phyloP scores from a whole-genome alignment of 30 jellyfish, hydroid and myxozoan genomes.

The Aurelia sp. region DNA sequence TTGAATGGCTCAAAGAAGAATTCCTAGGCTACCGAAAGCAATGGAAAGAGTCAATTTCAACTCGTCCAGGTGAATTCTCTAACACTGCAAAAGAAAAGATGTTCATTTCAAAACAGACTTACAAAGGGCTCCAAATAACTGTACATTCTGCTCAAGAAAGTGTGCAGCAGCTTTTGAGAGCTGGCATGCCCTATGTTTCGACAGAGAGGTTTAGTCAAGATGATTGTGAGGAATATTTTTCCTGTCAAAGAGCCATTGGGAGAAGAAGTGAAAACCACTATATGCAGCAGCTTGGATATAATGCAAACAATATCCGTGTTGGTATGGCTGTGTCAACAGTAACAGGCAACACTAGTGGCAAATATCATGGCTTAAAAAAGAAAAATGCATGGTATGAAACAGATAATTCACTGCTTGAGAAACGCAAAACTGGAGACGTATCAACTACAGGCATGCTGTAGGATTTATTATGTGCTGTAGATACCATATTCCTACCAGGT shows the following conservation, averaged over 20 bases:
- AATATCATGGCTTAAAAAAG: constrained; percentile 31
- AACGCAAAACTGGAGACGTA: constrained; percentile 6
- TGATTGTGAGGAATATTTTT: constrained; percentile 41
- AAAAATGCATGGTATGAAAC: constrained; percentile 21
- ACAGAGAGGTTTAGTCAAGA: constrained; percentile 49
- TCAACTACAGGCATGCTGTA: too few species aligned
- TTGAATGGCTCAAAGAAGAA: constrained; percentile 34
- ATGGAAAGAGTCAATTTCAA: constrained; percentile 47
- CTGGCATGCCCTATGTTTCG: constrained; percentile 46
- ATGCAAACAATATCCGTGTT: constrained; percentile 35
- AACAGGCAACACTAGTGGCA: constrained; percentile 59
- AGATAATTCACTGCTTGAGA: constrained; percentile 29
- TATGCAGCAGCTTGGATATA: constrained; percentile 40
- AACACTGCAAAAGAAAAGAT: constrained; percentile 31
- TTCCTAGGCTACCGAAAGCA: constrained; percentile 11
- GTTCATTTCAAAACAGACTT: constrained; percentile 53
- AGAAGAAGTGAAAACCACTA: constrained; percentile 44
- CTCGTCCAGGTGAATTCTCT: constrained; percentile 43
- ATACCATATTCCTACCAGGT: too few species aligned
- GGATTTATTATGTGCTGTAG: too few species aligned
- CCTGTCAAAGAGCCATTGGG: constrained; percentile 50
- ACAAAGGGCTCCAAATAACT: constrained; percentile 41
- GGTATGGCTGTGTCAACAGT: constrained; percentile 27
- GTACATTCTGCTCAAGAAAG: constrained; percentile 13
- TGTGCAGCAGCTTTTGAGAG: constrained; percentile 21